Evolutionary conservation across 2,113 vertebrate species (phyloP), one percentile per base, ranked within the genome.

Genomic region (Rhynchomys soricoides): DNA sequence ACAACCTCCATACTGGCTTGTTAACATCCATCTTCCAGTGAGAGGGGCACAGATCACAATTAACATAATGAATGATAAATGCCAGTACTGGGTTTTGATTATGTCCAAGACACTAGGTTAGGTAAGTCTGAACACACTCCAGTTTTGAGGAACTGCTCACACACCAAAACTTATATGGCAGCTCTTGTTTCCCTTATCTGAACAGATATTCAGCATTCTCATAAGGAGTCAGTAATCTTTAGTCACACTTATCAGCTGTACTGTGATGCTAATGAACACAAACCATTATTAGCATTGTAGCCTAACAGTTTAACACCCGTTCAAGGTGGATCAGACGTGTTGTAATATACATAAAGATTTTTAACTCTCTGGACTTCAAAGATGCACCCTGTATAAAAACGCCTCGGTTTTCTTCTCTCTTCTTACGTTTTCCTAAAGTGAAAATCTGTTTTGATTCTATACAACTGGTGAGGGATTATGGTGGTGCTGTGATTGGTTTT

Each of bases 31-130:
- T 26, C 79, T 24, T 82, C 16, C 31, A 88, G 88, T 75, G 94
- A 91, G n/a, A 95, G 85, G 15, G 3, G 1, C 66, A 3, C 8
- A 90, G 48, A 62, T 88, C n/a, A 88, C n/a, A 13, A 64, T 70
- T 93, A 93, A 96, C 4, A 86, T 57, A 97, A 57, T 68, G 34
- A 64, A 50, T 45, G 90, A 50, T 9, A 90, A 89, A 66, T 52
- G 37, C 17, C 64, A 74, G 11, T 29, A 75, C 85, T 81, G 9
- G 68, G 24, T 37, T 86, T 91, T 59, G 66, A 29, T 71, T 91
- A 91, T 40, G 31, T 31, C 29, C 5, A 52, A 55, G 37, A 75
- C 13, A 78, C 4, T 62, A 59, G 62, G 6, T 17, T 90, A 87
- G 15, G 11, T 89, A 81, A 85, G 29, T 83, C 70, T 82, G 73